These are phyloP conservation scores for Sisyra terminalis DNA, from an alignment of 2,888 invertebrate species.

Conservation along the genomic window DNA sequence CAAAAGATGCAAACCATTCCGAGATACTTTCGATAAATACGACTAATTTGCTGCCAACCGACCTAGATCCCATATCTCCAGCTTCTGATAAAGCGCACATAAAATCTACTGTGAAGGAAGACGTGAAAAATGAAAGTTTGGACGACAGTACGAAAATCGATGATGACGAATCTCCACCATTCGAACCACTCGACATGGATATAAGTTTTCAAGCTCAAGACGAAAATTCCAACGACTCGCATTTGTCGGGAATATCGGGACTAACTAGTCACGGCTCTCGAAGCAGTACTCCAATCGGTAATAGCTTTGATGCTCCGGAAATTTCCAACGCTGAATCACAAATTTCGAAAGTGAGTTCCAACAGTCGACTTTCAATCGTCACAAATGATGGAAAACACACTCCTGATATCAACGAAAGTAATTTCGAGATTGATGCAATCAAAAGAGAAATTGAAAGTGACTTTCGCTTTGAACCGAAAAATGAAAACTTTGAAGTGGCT, in stretches of 20 bases:
- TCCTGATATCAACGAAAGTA: slow-evolving; percentile 23
- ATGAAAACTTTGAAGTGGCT: neutral
- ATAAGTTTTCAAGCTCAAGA: slow-evolving; percentile 24
- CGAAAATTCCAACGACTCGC: slow-evolving; percentile 37
- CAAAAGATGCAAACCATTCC: slow-evolving; percentile 17
- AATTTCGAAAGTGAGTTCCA: slow-evolving; percentile 42
- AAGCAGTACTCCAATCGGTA: slow-evolving; percentile 15
- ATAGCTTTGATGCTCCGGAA: slow-evolving; percentile 16
- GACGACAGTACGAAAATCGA: slow-evolving; percentile 33
- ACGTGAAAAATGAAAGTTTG: slow-evolving; percentile 19
- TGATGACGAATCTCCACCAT: slow-evolving; percentile 47
- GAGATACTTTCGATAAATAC: slow-evolving; percentile 11
- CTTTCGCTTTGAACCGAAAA: neutral
- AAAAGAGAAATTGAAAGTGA: neutral
- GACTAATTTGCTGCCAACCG: slow-evolving; percentile 51
- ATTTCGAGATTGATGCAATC: slow-evolving; percentile 21
- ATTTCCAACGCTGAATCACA: slow-evolving; percentile 39
- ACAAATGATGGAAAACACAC: slow-evolving; percentile 31
- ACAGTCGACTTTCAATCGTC: slow-evolving; percentile 35
- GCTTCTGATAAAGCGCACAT: slow-evolving; percentile 52
- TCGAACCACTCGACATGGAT: slow-evolving; percentile 39
- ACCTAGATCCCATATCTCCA: slow-evolving; percentile 68
- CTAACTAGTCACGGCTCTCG: slow-evolving; percentile 34
- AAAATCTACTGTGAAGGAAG: slow-evolving; percentile 10
- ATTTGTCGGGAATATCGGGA: slow-evolving; percentile 38